phyloP scores from a whole-genome alignment of 30 jellyfish, hydroid and myxozoan species.

The Cassiopea andromeda region DNA sequence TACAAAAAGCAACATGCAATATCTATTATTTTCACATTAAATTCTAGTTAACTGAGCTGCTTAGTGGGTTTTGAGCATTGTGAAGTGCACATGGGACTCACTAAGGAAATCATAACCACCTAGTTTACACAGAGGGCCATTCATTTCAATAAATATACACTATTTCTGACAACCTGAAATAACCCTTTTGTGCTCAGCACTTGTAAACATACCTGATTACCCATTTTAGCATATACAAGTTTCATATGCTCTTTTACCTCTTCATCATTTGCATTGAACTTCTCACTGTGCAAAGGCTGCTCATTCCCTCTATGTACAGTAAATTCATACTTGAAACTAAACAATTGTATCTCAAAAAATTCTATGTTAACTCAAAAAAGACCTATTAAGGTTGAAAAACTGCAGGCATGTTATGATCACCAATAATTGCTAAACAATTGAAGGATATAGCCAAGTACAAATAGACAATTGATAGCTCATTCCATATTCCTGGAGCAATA shows the following conservation, averaged over 20 bases:
- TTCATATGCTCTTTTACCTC: constrained; percentile 46
- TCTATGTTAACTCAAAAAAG: background rate
- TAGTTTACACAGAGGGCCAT: too few relatives aligned
- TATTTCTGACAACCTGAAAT: too few relatives aligned
- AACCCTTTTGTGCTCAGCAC: too few relatives aligned
- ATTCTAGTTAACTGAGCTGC: too few relatives aligned
- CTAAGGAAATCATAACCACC: too few relatives aligned
- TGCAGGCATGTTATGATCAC: background rate
- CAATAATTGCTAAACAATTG: background rate
- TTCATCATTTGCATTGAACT: constrained; percentile 23
- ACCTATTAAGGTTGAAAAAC: background rate
- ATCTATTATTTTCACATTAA: too few relatives aligned
- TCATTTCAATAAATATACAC: too few relatives aligned
- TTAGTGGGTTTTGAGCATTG: too few relatives aligned
- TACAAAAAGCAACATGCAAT: too few relatives aligned
- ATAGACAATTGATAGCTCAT: background rate
- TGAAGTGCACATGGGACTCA: too few relatives aligned
- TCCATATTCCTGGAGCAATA: background rate
- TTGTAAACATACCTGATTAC: constrained; percentile 17
- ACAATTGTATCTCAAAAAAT: background rate
- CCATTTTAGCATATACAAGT: constrained; percentile 16
- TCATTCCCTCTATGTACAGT: constrained; percentile 12
- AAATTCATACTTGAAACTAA: background rate
- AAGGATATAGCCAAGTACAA: background rate
- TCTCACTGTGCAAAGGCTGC: constrained; percentile 12